A percentile compares a stretch with the other conserved stretches of the same genome.
These are phyloP conservation scores for Apodemia duryi DNA, from an alignment of 2,888 invertebrate species.

Conservation along the genomic window DNA sequence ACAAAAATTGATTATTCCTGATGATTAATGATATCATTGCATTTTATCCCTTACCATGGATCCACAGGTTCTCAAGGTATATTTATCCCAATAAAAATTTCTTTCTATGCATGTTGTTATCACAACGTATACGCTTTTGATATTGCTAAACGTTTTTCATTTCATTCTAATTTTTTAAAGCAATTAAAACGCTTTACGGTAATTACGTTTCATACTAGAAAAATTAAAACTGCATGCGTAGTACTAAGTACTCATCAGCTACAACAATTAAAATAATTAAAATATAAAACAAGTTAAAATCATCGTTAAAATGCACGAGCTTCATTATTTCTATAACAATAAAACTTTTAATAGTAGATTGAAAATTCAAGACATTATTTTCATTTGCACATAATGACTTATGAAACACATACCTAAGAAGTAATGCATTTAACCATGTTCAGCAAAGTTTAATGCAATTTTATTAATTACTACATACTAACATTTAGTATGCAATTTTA, in stretches of 20 bases:
- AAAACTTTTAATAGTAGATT: neutral
- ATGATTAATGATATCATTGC: constrained; percentile 74
- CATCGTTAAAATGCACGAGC: constrained; percentile 25
- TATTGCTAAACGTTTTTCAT: constrained; percentile 33
- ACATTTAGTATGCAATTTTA: constrained; percentile 11
- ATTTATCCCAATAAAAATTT: constrained; percentile 73
- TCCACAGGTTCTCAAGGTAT: constrained; percentile 81
- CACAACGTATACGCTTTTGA: constrained; percentile 36
- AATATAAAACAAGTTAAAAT: constrained; percentile 7
- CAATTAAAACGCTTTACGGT: constrained; percentile 12
- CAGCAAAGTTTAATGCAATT: neutral
- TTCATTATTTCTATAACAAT: constrained; percentile 16
- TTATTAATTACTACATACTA: neutral
- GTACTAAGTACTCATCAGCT: neutral
- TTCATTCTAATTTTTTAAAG: constrained; percentile 21
- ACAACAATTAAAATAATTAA: neutral
- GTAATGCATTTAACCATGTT: constrained; percentile 3
- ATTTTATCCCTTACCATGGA: constrained; percentile 76
- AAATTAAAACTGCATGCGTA: constrained; percentile 9
- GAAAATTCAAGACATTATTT: neutral
- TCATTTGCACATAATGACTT: neutral
- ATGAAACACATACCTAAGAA: neutral
- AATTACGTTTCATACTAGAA: constrained; percentile 3
- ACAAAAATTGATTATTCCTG: constrained; percentile 58
- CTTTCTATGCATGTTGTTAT: constrained; percentile 70